Conservation (phyloP, 1,140 invertebrate species). For the Cydia pomonella region DNA sequence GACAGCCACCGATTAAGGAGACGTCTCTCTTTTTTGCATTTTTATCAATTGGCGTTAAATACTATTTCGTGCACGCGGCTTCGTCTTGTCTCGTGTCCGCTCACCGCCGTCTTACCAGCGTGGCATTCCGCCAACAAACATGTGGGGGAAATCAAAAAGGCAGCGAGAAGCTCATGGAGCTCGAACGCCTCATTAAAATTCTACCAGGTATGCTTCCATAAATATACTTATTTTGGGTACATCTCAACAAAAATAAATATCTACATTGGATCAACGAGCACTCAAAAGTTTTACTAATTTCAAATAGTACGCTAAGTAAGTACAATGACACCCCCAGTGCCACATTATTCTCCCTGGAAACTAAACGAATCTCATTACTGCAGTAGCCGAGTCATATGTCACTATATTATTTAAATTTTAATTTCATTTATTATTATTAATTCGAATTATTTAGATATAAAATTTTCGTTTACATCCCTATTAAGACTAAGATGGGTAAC, state of each 20-base stretch:
- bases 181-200: slow-evolving; percentile 49
- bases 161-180: slow-evolving; percentile 33
- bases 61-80: too few relatives aligned
- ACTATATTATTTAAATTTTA: slow-evolving; percentile 10
- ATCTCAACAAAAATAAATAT: slow-evolving; percentile 80
- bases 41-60: too few relatives aligned
- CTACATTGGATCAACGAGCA: slow-evolving; percentile 78
- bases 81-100: not conserved
- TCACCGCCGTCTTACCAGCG: not conserved
- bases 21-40: too few relatives aligned
- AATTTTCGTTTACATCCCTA: slow-evolving; percentile 24
- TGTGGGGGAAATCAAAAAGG: slow-evolving; percentile 18
- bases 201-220: slow-evolving; percentile 59
- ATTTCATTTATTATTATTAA: slow-evolving; percentile 20
- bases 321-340: slow-evolving; percentile 59
- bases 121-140: not conserved
- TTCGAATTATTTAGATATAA: slow-evolving; percentile 27
- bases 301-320: slow-evolving; percentile 74
- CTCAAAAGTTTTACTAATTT: slow-evolving; percentile 70
- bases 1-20: too few relatives aligned
- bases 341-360: slow-evolving; percentile 30
- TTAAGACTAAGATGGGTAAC: slow-evolving; percentile 60
- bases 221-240: slow-evolving; percentile 77
- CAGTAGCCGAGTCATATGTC: slow-evolving; percentile 16
- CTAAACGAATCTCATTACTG: not conserved